These are phyloP conservation scores for Poecilia latipinna DNA, from an alignment of 2,113 vertebrate genomes.

Conservation along the genomic window DNA sequence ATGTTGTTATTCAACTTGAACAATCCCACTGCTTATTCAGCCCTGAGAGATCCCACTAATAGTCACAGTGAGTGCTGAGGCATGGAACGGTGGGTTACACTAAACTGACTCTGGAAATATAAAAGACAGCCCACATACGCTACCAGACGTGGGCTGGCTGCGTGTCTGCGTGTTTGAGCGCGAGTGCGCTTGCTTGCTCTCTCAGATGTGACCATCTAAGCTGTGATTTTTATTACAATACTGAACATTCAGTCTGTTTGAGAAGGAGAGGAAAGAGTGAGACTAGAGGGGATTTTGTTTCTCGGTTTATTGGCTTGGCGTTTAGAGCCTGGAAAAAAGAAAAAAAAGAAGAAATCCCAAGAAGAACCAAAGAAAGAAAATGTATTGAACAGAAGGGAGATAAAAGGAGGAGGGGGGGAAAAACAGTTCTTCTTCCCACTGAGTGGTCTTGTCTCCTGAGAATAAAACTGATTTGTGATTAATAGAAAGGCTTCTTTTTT, in stretches of 20 bases:
- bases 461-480: conserved; percentile 76
- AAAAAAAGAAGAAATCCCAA: conserved; percentile 37
- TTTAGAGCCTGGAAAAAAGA: conserved; percentile 62
- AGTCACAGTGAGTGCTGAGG: conserved; percentile 61
- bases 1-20: conserved; percentile 71
- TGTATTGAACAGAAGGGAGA: conserved; percentile 70
- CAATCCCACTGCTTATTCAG: conserved; percentile 65
- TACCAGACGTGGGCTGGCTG: conserved; percentile 8
- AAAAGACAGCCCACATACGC: conserved; percentile 29
- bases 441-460: conserved; percentile 62
- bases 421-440: conserved; percentile 52
- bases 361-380: conserved; percentile 52
- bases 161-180: conserved; percentile 20
- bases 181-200: conserved; percentile 30
- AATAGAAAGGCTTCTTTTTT: conserved; percentile 68
- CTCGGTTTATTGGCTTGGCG: conserved; percentile 76
- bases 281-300: conserved; percentile 62
- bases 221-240: conserved; percentile 72
- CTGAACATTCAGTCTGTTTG: conserved; percentile 65
- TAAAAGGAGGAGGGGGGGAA: conserved; percentile 43
- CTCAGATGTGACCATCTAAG: conserved; percentile 64
- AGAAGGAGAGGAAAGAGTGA: conserved; percentile 43
- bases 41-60: conserved; percentile 71
- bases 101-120: conserved; percentile 59
- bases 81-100: conserved; percentile 60